These are phyloP conservation scores for Zaprionus tsacasi DNA, from an alignment of 1,140 invertebrate genomes.

Conservation along the genomic window DNA sequence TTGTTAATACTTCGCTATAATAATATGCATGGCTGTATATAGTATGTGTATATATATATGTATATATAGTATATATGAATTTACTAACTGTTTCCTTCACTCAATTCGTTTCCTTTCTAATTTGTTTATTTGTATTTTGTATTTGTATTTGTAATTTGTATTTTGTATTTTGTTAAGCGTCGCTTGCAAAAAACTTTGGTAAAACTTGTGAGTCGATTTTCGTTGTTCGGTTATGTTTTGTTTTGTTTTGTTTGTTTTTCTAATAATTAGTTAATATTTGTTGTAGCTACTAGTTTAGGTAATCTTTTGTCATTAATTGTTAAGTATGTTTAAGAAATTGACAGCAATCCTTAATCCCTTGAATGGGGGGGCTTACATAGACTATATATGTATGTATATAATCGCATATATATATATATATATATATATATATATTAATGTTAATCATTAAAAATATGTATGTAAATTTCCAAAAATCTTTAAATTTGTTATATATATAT, in stretches of 20 bases:
- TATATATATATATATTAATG: slow-evolving; percentile 12
- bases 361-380: slow-evolving; percentile 4
- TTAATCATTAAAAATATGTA: slow-evolving; percentile 16
- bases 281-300: slow-evolving; percentile 21
- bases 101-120: slow-evolving; percentile 2
- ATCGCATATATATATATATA: slow-evolving; percentile 10
- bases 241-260: not conserved
- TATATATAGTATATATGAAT: slow-evolving; percentile 25
- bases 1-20: slow-evolving; percentile 30
- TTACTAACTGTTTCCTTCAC: slow-evolving; percentile 16
- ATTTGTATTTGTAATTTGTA: not conserved
- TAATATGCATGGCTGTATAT: slow-evolving; percentile 4
- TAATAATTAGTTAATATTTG: not conserved
- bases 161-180: not conserved
- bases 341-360: slow-evolving; percentile 53
- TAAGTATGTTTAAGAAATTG: slow-evolving; percentile 59
- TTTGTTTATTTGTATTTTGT: not conserved
- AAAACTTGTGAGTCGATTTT: slow-evolving; percentile 37
- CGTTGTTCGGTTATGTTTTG: not conserved
- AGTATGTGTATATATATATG: slow-evolving; percentile 10
- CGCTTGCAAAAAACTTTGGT: slow-evolving; percentile 11
- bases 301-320: slow-evolving; percentile 27
- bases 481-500: slow-evolving; percentile 29
- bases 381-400: slow-evolving; percentile 3
- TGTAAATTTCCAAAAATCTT: slow-evolving; percentile 56